Conservation (phyloP, 1,140 invertebrate genomes). For the Triops cancriformis region DNA sequence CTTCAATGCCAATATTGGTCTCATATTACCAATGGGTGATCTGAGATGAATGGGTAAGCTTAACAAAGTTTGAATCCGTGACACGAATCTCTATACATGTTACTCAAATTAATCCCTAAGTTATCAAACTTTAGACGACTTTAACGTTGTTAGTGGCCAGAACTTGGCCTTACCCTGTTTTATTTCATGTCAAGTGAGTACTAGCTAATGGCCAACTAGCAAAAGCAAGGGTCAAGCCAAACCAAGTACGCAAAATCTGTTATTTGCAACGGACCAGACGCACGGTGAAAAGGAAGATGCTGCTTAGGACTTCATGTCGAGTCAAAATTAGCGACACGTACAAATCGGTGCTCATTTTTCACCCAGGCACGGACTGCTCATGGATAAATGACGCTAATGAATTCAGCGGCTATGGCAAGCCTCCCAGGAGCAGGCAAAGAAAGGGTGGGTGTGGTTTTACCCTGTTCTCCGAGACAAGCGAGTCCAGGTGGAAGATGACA, state of each 20-base stretch:
- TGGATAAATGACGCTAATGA: slow-evolving; percentile 4
- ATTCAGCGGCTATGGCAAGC: not conserved
- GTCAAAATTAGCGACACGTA: not conserved
- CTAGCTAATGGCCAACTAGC: too few relatives aligned
- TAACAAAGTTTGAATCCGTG: too few relatives aligned
- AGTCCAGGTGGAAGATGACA: slow-evolving; percentile 12
- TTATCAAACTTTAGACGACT: too few relatives aligned
- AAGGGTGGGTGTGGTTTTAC: not conserved
- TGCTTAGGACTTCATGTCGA: not conserved
- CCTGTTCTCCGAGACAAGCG: not conserved
- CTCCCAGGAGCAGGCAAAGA: not conserved
- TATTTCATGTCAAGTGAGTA: too few relatives aligned
- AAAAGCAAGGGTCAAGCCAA: not conserved
- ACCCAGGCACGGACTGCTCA: not conserved
- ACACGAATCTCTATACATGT: too few relatives aligned
- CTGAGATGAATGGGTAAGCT: too few relatives aligned
- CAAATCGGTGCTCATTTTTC: slow-evolving; percentile 7
- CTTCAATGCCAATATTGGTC: too few relatives aligned
- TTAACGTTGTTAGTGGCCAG: too few relatives aligned
- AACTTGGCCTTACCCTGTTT: too few relatives aligned
- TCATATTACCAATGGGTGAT: too few relatives aligned
- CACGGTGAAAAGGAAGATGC: not conserved
- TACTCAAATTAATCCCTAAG: too few relatives aligned
- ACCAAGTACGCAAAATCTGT: not conserved
- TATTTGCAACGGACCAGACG: not conserved